These are phyloP conservation scores for Antheraea yamamai DNA, from an alignment of 2,888 invertebrate genomes.

Conservation along the genomic window DNA sequence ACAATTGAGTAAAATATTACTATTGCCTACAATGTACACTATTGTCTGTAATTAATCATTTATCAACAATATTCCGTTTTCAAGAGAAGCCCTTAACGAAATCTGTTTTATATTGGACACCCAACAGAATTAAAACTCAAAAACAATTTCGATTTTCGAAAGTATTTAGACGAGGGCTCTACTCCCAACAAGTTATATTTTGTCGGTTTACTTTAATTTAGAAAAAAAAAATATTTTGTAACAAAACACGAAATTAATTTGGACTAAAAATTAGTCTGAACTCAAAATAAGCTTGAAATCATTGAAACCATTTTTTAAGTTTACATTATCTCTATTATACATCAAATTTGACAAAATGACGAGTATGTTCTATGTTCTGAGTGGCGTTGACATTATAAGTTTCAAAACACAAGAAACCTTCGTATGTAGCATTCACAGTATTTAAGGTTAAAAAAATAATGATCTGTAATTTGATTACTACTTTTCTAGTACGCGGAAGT, in stretches of 20 bases:
- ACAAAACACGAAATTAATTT: no score
- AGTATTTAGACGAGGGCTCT: neutral
- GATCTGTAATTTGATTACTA: no score
- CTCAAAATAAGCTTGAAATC: neutral
- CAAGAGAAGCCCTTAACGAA: no score
- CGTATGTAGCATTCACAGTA: neutral
- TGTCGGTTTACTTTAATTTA: no score
- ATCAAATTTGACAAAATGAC: neutral
- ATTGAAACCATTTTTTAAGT: neutral
- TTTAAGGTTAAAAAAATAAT: neutral
- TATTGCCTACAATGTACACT: no score
- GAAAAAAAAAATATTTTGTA: no score
- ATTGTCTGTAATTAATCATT: no score
- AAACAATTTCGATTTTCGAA: neutral
- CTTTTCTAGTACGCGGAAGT: no score
- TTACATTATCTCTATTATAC: neutral
- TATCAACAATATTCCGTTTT: no score
- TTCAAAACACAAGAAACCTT: no score
- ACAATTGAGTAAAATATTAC: no score
- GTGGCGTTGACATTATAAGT: neutral
- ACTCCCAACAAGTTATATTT: no score
- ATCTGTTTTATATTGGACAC: neutral
- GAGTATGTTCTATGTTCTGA: neutral
- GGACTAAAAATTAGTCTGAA: neutral
- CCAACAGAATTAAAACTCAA: neutral